These are phyloP conservation scores for Drosophila lini DNA, from an alignment of 1,140 invertebrate species.

Conservation along the genomic window DNA sequence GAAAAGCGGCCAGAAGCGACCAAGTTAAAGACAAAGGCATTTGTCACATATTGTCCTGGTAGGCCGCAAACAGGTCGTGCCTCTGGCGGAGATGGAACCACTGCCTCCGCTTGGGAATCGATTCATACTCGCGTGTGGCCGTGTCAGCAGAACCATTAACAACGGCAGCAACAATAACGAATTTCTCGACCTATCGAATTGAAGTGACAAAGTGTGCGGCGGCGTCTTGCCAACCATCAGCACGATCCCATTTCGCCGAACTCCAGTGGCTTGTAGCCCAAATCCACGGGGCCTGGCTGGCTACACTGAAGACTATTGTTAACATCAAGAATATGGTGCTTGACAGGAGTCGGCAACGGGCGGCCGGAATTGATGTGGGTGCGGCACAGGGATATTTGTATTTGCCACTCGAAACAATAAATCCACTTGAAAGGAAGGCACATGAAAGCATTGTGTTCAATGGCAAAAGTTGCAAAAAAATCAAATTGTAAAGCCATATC, in stretches of 20 bases:
- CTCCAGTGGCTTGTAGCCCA: neutral
- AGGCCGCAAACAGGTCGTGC: constrained; percentile 49
- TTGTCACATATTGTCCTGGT: constrained; percentile 60
- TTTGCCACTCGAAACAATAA: constrained; percentile 79
- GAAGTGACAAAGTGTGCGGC: constrained; percentile 70
- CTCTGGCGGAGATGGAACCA: constrained; percentile 15
- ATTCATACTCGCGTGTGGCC: constrained; percentile 35
- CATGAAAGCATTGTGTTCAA: neutral
- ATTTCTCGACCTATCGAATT: constrained; percentile 62
- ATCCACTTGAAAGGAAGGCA: constrained; percentile 59
- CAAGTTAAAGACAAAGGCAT: constrained; percentile 69
- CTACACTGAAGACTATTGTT: constrained; percentile 70
- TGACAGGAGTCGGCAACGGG: constrained; percentile 55
- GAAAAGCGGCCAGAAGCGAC: constrained; percentile 30
- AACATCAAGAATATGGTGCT: constrained; percentile 66
- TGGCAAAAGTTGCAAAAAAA: constrained; percentile 4
- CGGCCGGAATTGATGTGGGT: constrained; percentile 54
- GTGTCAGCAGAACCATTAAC: constrained; percentile 72
- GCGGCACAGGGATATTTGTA: constrained; percentile 56
- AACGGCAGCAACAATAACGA: constrained; percentile 64
- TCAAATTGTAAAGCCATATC: neutral
- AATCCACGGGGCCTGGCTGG: constrained; percentile 3
- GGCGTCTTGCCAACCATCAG: constrained; percentile 1
- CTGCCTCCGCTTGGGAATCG: constrained; percentile 48
- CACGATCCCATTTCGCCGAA: neutral